A percentile compares a stretch with the other conserved stretches of the same genome.
Evolutionary conservation across 2,888 invertebrate species (phyloP).

Genomic region (Phengaris arion): DNA sequence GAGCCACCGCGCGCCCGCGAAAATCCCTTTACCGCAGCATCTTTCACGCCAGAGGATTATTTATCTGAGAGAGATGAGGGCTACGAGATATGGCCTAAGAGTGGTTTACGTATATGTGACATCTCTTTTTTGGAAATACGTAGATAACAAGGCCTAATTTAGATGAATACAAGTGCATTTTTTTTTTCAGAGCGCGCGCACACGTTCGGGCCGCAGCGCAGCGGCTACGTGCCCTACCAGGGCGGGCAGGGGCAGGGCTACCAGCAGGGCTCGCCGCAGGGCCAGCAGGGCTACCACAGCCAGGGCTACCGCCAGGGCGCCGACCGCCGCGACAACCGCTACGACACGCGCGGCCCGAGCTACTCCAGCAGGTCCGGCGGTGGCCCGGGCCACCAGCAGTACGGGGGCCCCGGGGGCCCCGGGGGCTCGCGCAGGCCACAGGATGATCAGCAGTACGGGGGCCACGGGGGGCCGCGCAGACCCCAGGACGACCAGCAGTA

Average conservation of each 20-base stretch:
- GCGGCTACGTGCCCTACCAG: slow-evolving; percentile 57
- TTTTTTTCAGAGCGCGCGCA: slow-evolving; percentile 70
- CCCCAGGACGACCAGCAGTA: slow-evolving; percentile 36
- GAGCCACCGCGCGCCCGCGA: neutral
- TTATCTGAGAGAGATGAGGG: neutral
- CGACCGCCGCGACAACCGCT: slow-evolving; percentile 11
- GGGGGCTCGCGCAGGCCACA: slow-evolving; percentile 31
- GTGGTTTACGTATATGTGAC: neutral
- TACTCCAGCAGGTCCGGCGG: slow-evolving; percentile 30
- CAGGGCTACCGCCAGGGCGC: slow-evolving; percentile 35
- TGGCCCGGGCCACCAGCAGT: slow-evolving; percentile 29
- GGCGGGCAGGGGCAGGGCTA: slow-evolving; percentile 36
- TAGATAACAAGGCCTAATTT: neutral
- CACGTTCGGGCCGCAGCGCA: slow-evolving; percentile 61
- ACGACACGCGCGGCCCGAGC: slow-evolving; percentile 28
- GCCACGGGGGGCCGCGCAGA: slow-evolving; percentile 23
- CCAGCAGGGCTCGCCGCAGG: slow-evolving; percentile 38
- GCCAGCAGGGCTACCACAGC: slow-evolving; percentile 36
- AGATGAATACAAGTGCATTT: slow-evolving; percentile 34
- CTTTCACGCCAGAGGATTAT: neutral
- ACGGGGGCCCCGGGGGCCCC: slow-evolving; percentile 27
- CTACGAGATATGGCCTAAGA: neutral
- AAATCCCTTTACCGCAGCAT: neutral
- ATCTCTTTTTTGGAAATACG: neutral
- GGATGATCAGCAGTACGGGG: slow-evolving; percentile 26